These are phyloP conservation scores for Oreocharis arfaki DNA, from an alignment of 2,113 vertebrate genomes.

Conservation along the genomic window DNA sequence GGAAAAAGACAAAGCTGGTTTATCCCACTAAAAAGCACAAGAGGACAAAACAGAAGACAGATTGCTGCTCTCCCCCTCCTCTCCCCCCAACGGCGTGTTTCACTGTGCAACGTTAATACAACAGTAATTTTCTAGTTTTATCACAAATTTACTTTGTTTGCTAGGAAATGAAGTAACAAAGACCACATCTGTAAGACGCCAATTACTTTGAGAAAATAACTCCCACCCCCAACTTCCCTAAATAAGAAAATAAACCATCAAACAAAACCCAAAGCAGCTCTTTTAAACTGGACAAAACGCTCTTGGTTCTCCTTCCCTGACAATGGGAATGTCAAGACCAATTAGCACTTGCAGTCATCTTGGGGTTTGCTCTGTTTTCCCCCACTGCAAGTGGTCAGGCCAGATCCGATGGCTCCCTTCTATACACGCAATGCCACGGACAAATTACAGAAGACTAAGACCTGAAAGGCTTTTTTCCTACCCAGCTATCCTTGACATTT, in stretches of 20 bases:
- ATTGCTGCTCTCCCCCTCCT: background rate
- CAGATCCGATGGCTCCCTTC: background rate
- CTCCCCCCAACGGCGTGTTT: background rate
- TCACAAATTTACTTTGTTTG: background rate
- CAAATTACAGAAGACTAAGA: background rate
- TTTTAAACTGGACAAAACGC: background rate
- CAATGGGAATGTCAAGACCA: constrained; percentile 24
- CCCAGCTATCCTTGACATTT: background rate
- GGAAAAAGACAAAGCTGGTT: background rate
- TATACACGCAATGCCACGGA: background rate
- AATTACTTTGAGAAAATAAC: background rate
- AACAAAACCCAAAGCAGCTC: constrained; percentile 22
- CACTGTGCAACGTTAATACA: background rate
- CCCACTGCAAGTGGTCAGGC: constrained; percentile 9
- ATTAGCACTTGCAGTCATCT: constrained; percentile 26
- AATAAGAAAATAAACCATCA: background rate
- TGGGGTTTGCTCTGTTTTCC: background rate
- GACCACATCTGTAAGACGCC: background rate
- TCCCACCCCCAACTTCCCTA: background rate
- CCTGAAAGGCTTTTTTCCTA: background rate
- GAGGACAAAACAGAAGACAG: background rate
- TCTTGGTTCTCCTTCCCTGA: background rate
- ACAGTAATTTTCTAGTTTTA: background rate
- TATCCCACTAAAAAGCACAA: background rate
- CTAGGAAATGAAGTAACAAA: background rate